These are phyloP conservation scores for Danio kyathit DNA, from an alignment of 2,797 vertebrate species.

Conservation along the genomic window DNA sequence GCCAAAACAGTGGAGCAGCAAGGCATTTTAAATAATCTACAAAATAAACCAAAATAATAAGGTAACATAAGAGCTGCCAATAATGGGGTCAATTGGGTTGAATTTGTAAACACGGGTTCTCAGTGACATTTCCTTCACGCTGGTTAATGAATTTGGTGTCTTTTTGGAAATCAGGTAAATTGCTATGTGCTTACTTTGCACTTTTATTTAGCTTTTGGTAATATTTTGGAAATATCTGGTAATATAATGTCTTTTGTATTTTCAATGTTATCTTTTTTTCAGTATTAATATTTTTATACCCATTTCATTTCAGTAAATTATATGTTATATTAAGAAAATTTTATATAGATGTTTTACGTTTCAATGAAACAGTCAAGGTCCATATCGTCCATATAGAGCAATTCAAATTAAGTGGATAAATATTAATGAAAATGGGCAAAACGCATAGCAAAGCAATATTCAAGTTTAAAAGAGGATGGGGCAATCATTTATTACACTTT, in stretches of 20 bases:
- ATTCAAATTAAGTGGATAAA: too few species aligned
- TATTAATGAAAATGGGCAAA: slow-evolving; percentile 5
- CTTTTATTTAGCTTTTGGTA: slow-evolving; percentile 3
- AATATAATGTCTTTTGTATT: not conserved
- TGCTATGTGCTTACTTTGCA: not conserved
- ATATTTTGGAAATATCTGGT: not conserved
- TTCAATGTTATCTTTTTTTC: not conserved
- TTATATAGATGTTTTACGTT: not conserved
- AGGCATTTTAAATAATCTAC: not conserved
- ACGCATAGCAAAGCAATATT: slow-evolving; percentile 31
- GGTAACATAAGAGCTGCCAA: not conserved
- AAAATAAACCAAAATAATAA: not conserved
- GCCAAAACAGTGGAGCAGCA: not conserved
- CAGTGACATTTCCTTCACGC: not conserved
- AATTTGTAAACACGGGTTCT: not conserved
- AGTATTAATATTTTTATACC: not conserved
- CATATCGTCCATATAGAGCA: not conserved
- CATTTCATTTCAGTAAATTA: too few species aligned
- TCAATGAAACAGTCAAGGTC: not conserved
- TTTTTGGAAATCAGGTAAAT: not conserved
- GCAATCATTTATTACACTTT: slow-evolving; percentile 44
- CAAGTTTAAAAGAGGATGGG: slow-evolving; percentile 36
- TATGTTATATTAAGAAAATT: not conserved
- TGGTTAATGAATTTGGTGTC: not conserved
- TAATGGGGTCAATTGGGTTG: not conserved